Evolutionary conservation across 2,113 vertebrate genomes (phyloP).

Genomic region (Aptenodytes patagonicus): DNA sequence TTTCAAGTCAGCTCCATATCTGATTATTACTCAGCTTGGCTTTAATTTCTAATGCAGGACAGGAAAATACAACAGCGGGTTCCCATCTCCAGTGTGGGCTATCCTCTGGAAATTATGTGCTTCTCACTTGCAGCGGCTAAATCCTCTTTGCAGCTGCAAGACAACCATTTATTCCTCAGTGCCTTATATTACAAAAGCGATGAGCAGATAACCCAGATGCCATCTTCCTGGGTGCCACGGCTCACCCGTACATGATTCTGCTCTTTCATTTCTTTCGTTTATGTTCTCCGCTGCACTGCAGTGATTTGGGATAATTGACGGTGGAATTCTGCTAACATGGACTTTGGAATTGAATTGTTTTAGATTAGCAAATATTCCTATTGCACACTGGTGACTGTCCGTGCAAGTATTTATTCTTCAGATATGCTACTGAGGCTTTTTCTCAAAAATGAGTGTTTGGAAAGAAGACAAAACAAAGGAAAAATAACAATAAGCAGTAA

Average conservation of each 20-base stretch:
- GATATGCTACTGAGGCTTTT: not conserved
- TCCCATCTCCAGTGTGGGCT: not conserved
- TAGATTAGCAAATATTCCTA: not conserved
- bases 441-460: not conserved
- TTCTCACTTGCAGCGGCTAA: not conserved
- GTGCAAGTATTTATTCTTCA: not conserved
- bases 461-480: not conserved
- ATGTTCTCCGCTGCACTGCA: not conserved
- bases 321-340: not conserved
- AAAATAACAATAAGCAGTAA: not conserved
- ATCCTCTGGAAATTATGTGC: not conserved
- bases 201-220: not conserved
- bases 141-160: not conserved
- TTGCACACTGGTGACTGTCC: not conserved
- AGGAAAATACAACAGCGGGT: not conserved
- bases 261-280: not conserved
- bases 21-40: not conserved
- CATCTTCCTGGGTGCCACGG: not conserved
- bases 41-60: constrained; percentile 7
- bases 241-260: not conserved
- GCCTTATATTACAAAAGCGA: not conserved
- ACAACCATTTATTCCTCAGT: not conserved
- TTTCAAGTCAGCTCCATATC: not conserved
- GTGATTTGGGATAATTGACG: not conserved
- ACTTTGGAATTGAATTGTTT: not conserved